Percentiles rank a stretch among this genome's conserved stretches.
These are phyloP conservation scores for Nomada fabriciana DNA, from an alignment of 2,888 invertebrate genomes.

Conservation along the genomic window DNA sequence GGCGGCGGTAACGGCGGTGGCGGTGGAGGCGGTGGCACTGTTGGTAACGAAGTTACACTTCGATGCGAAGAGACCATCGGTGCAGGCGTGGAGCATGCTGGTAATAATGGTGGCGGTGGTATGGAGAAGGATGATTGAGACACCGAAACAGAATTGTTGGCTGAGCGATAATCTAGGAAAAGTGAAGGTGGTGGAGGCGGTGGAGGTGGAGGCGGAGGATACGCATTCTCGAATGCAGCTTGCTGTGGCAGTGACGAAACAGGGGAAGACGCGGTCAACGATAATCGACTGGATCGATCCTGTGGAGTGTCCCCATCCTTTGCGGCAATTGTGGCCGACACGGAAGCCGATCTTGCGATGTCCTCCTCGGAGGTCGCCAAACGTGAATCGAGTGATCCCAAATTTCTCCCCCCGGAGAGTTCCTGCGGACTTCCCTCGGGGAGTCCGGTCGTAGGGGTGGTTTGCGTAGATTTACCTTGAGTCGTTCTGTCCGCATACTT, in stretches of 20 bases:
- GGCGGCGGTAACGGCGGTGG: slow-evolving; percentile 39
- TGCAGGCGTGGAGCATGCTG: not conserved
- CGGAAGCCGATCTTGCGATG: not conserved
- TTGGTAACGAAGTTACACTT: slow-evolving; percentile 16
- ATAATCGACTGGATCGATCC: not conserved
- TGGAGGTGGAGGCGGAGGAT: slow-evolving; percentile 72
- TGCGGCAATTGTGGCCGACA: not conserved
- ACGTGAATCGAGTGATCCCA: not conserved
- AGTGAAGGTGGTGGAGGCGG: slow-evolving; percentile 73
- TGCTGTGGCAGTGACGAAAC: slow-evolving; percentile 82
- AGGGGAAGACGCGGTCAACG: slow-evolving; percentile 39
- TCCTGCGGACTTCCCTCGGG: slow-evolving; percentile 2
- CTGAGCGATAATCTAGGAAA: slow-evolving; percentile 11
- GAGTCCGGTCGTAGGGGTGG: slow-evolving; percentile 14
- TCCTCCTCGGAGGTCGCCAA: slow-evolving; percentile 8
- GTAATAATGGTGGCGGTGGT: slow-evolving; percentile 53
- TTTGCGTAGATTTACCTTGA: slow-evolving; percentile 44
- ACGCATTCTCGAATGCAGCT: slow-evolving; percentile 75
- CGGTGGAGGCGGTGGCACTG: slow-evolving; percentile 52
- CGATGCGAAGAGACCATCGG: slow-evolving; percentile 23
- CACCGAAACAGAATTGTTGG: not conserved
- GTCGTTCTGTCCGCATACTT: slow-evolving; percentile 9
- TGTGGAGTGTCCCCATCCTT: not conserved
- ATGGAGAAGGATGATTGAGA: slow-evolving; percentile 35
- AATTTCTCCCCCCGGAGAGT: not conserved